Evolutionary conservation across 2,888 invertebrate genomes (phyloP).

Genomic region (Pedicia rivosa): DNA sequence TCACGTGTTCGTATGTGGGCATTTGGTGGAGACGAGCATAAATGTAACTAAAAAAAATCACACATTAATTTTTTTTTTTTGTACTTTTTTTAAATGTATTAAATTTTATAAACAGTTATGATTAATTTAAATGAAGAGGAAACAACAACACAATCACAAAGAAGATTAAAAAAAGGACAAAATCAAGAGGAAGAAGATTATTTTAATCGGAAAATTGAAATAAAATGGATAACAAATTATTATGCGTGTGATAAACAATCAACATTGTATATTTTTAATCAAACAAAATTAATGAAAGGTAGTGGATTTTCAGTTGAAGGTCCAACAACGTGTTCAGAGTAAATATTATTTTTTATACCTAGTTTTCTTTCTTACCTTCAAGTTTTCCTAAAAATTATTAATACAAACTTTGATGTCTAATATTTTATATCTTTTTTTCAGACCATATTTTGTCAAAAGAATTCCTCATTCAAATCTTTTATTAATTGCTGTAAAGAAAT

Average conservation of each 20-base stretch:
- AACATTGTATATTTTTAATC: constrained; percentile 50
- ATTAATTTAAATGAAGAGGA: constrained; percentile 11
- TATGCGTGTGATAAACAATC: constrained; percentile 60
- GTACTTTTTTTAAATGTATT: background rate
- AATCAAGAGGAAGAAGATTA: constrained; percentile 31
- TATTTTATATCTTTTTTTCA: constrained; percentile 16
- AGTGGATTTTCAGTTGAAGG: constrained; percentile 26
- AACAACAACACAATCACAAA: too few relatives aligned
- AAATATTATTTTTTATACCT: too few relatives aligned
- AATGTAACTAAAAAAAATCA: constrained; percentile 15
- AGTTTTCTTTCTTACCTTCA: too few relatives aligned
- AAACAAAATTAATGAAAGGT: constrained; percentile 33
- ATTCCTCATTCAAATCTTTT: constrained; percentile 65
- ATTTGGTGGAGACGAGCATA: constrained; percentile 13
- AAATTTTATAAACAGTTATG: background rate
- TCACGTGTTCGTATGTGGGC: constrained; percentile 25
- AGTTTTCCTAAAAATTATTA: background rate
- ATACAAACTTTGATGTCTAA: constrained; percentile 1
- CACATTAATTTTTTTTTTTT: too few relatives aligned
- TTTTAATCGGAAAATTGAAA: constrained; percentile 21
- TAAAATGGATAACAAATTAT: constrained; percentile 19
- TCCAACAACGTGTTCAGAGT: constrained; percentile 29
- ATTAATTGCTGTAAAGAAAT: constrained; percentile 51
- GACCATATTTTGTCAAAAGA: constrained; percentile 52
- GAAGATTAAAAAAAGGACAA: constrained; percentile 17